Conservation (phyloP, 2,888 invertebrate genomes). For the Scaptomyza flava region DNA sequence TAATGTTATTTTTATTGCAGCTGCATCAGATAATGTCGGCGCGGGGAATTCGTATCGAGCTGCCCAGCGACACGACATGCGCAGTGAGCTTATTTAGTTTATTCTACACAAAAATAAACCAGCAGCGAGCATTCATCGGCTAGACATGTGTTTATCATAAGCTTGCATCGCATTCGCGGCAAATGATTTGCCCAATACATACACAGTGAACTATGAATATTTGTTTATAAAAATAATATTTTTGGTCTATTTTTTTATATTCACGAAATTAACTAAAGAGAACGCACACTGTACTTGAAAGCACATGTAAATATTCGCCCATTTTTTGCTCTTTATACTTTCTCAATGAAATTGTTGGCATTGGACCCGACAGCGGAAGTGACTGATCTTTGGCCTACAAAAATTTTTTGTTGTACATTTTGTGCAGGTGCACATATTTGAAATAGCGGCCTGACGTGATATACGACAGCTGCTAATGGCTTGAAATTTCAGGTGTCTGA, state of each 20-base stretch:
- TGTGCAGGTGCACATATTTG: constrained; percentile 63
- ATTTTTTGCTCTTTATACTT: constrained; percentile 3
- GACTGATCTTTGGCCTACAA: constrained; percentile 24
- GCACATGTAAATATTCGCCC: not conserved
- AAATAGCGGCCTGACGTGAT: constrained; percentile 52
- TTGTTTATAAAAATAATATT: not conserved
- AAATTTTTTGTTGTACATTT: constrained; percentile 26
- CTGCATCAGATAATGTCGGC: constrained; percentile 49
- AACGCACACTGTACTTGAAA: constrained; percentile 9
- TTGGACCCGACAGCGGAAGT: constrained; percentile 55
- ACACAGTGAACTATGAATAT: constrained; percentile 3
- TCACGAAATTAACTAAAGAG: not conserved
- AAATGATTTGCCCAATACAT: not conserved
- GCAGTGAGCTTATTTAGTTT: constrained; percentile 6
- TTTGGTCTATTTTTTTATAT: not conserved
- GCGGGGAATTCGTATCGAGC: constrained; percentile 13
- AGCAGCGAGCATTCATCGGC: constrained; percentile 8
- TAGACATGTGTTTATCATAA: constrained; percentile 16
- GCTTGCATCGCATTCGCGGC: not conserved
- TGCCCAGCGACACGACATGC: constrained; percentile 51
- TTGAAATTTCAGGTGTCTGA: constrained; percentile 57
- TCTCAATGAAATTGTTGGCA: constrained; percentile 41
- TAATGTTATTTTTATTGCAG: constrained; percentile 71
- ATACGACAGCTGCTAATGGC: constrained; percentile 71
- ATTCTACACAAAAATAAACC: constrained; percentile 54